Base-by-base conservation (phyloP, 1,140 invertebrate genomes). In the Hylyphantes graminicola region DNA sequence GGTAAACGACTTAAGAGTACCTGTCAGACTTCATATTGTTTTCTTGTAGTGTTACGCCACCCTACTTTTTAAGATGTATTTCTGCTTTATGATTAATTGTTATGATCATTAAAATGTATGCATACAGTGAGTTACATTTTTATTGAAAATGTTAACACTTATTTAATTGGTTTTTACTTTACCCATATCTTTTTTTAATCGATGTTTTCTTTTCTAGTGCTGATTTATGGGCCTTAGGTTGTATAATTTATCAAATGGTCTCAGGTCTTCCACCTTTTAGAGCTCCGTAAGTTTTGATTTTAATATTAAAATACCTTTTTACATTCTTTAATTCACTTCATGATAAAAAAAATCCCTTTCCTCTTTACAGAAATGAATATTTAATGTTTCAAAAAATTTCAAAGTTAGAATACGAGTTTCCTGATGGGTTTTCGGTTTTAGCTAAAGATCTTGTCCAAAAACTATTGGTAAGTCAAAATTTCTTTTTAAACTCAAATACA, bases 141-240 rank as follows among this genome's bases (percentile, higher is more conserved):
- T n/a, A n/a, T n/a, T n/a, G n/a, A n/a, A n/a, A n/a, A n/a, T n/a
- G n/a, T n/a, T n/a, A n/a, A n/a, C n/a, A n/a, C n/a, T n/a, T n/a
- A n/a, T n/a, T n/a, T n/a, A n/a, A n/a, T n/a, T n/a, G 1, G 35
- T 35, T 35, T 35, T 35, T 5, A 35, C 35, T 35, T 35, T 35
- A 35, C 35, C 1, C 5, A 35, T 35, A 35, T 35, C 5, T 35
- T 35, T n/a, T n/a, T 35, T 35, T 35, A 35, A 1, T 35, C 35
- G 13, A 55, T 55, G 70, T 80, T n/a, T n/a, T n/a, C 80, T 48
- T 81, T 88, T 93, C 92, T 85, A 93, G 96, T 17, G 95, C 95
- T 8, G 98, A 99, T 91, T 91, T 99, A n/a, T 99, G 98, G 98
- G 98, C 98, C 0, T 91, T 98, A 51, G 98, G 97, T 7, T 99